phyloP scores from a whole-genome alignment of 2,888 invertebrate species.

The Synanthedon tipuliformis region DNA sequence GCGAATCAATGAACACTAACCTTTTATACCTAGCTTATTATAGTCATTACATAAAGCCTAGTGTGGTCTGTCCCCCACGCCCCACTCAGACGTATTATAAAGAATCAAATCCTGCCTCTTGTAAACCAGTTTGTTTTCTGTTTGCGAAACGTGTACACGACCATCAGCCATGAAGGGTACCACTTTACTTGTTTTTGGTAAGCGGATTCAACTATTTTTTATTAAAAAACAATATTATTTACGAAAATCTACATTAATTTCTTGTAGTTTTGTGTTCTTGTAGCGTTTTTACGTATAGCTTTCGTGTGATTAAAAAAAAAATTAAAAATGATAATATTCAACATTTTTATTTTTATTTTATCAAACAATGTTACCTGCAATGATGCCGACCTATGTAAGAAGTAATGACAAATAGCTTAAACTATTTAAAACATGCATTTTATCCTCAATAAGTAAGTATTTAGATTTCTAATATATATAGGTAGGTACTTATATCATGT shows the following conservation, averaged over 20 bases:
- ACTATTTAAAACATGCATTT: too few species aligned
- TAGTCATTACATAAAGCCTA: background rate
- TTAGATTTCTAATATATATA: too few species aligned
- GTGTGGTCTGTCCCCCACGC: background rate
- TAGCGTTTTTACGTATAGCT: too few species aligned
- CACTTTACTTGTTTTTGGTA: constrained; percentile 47
- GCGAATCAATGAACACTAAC: too few species aligned
- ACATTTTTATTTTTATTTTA: too few species aligned
- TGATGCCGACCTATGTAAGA: too few species aligned
- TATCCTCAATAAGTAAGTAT: too few species aligned
- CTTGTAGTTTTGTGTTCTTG: background rate
- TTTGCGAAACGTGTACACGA: constrained; percentile 10
- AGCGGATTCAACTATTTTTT: constrained; percentile 15
- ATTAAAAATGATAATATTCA: too few species aligned
- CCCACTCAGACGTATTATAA: constrained; percentile 4
- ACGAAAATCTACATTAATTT: background rate
- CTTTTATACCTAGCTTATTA: background rate
- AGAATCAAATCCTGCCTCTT: constrained; percentile 11
- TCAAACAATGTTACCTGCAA: too few species aligned
- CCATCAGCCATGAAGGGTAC: constrained; percentile 42
- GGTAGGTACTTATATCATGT: too few species aligned
- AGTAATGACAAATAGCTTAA: too few species aligned
- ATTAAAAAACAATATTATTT: background rate
- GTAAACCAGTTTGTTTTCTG: constrained; percentile 27
- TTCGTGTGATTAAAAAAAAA: too few species aligned